phyloP scores from a whole-genome alignment of 2,113 vertebrate species.

The Anhinga rufa region DNA sequence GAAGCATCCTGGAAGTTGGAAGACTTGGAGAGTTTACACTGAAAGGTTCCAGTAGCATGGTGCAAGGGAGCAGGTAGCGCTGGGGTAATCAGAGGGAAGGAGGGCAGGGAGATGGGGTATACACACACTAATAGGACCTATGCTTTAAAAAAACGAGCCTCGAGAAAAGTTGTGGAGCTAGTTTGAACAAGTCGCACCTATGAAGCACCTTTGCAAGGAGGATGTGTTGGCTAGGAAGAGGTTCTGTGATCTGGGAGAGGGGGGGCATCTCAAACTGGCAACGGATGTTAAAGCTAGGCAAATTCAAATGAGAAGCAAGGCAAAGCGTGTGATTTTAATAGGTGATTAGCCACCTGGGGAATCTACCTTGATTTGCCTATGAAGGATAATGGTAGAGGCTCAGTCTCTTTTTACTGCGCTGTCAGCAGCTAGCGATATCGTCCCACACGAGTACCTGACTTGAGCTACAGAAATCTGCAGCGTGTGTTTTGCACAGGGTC shows the following conservation, averaged over 20 bases:
- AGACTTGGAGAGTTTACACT: background rate
- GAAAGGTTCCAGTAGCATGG: background rate
- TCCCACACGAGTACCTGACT: rapidly evolving
- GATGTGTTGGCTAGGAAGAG: background rate
- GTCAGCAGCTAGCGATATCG: background rate
- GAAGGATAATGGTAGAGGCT: background rate
- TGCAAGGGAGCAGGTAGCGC: background rate
- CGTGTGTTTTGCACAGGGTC: background rate
- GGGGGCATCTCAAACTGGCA: background rate
- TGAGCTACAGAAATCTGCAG: background rate
- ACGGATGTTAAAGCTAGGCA: background rate
- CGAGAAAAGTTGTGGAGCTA: background rate
- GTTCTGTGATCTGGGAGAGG: background rate
- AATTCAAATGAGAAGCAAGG: background rate
- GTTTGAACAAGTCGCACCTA: background rate
- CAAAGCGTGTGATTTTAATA: background rate
- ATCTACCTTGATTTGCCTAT: background rate
- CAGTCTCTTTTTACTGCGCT: background rate
- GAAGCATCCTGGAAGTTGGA: background rate
- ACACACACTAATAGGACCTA: background rate
- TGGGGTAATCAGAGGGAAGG: background rate
- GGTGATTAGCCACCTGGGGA: background rate
- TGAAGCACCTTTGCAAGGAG: background rate
- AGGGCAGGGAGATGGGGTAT: background rate
- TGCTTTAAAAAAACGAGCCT: background rate